phyloP scores from a whole-genome alignment of 1,140 invertebrate species.

The Hypsibius dujardini region DNA sequence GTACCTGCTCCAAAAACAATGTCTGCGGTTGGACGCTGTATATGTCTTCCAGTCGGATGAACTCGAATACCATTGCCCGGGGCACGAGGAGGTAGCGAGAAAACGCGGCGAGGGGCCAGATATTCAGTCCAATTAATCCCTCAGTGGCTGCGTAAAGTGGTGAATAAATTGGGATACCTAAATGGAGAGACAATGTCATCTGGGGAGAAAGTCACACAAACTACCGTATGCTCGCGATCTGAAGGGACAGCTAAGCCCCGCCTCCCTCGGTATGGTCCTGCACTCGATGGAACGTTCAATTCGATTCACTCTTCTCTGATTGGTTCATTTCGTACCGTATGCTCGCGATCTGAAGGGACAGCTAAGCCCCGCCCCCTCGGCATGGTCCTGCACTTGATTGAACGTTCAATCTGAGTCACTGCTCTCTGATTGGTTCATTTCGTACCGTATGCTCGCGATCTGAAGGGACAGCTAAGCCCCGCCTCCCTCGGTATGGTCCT shows the following conservation, averaged over 20 bases:
- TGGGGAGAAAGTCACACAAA: no score
- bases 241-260: no score
- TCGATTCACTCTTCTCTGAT: no score
- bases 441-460: neutral
- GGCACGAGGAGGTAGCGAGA: conserved; percentile 29
- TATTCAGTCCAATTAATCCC: conserved; percentile 31
- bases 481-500: no score
- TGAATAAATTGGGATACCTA: conserved; percentile 28
- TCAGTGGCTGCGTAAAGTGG: conserved; percentile 33
- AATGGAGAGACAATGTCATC: neutral
- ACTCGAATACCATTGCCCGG: conserved; percentile 31
- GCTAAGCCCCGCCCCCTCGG: no score
- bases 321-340: no score
- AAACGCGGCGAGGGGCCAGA: conserved; percentile 27
- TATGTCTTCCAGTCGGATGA: conserved; percentile 29
- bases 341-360: no score
- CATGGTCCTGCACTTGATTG: no score
- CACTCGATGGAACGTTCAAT: no score
- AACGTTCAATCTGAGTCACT: no score
- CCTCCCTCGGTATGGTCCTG: no score
- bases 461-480: neutral
- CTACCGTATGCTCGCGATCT: no score
- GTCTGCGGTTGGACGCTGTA: conserved; percentile 29
- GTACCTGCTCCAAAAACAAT: conserved; percentile 30
- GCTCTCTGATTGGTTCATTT: neutral